A percentile compares a stretch with the other conserved stretches of the same genome.
Conservation (phyloP, 2,888 invertebrate genomes). For the Drosophila lacicola region DNA sequence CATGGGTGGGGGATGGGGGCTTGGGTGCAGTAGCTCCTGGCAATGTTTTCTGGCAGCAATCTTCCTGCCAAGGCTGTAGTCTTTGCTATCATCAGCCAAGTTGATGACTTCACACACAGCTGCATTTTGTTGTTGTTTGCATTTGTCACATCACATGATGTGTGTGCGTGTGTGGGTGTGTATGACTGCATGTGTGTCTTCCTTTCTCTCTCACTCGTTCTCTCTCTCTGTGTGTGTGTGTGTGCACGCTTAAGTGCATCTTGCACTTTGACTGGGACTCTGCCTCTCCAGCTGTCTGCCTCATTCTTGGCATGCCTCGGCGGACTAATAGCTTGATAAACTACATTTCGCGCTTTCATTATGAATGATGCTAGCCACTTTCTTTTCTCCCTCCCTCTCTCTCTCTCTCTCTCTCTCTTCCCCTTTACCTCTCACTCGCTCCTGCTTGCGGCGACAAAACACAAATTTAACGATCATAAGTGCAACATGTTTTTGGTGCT, state of each 20-base stretch:
- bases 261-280: slow-evolving; percentile 58
- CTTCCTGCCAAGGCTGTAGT: slow-evolving; percentile 18
- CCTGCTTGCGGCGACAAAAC: slow-evolving; percentile 20
- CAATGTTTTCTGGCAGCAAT: slow-evolving; percentile 28
- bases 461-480: slow-evolving; percentile 38
- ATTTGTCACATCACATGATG: slow-evolving; percentile 34
- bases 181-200: not conserved
- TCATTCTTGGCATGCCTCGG: slow-evolving; percentile 33
- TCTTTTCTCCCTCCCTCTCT: not conserved
- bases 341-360: slow-evolving; percentile 62
- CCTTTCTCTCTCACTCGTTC: too few species aligned
- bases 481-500: slow-evolving; percentile 14
- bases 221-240: not conserved
- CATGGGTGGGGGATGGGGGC: not conserved
- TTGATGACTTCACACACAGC: slow-evolving; percentile 59
- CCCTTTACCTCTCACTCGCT: not conserved
- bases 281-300: slow-evolving; percentile 26
- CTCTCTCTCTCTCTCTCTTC: not conserved
- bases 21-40: slow-evolving; percentile 28
- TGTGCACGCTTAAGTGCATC: slow-evolving; percentile 62
- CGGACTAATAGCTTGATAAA: slow-evolving; percentile 75
- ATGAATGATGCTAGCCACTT: slow-evolving; percentile 48
- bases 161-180: not conserved
- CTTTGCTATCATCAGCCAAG: slow-evolving; percentile 47
- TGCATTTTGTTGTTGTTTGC: slow-evolving; percentile 38